phyloP scores from a whole-genome alignment of 2,797 vertebrate genomes.

The Champsocephalus esox region DNA sequence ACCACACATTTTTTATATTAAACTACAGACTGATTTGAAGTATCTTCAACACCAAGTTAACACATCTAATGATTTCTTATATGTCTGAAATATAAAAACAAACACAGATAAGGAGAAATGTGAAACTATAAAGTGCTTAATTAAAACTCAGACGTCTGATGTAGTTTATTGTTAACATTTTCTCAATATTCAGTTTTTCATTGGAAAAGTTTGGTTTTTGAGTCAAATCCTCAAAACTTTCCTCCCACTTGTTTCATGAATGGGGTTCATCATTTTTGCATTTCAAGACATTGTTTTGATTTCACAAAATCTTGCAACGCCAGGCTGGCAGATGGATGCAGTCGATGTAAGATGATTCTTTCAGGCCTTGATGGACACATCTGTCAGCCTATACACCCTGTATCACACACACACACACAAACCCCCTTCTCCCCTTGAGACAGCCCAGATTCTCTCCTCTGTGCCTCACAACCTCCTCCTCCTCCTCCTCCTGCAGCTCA shows the following conservation, averaged over 20 bases:
- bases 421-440: conserved; percentile 16
- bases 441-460: conserved; percentile 22
- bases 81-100: background rate
- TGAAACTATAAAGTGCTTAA: background rate
- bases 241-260: background rate
- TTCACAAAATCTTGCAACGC: conserved; percentile 16
- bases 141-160: background rate
- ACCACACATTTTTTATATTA: background rate
- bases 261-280: background rate
- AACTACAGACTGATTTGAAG: background rate
- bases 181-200: background rate
- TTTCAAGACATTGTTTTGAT: conserved; percentile 28
- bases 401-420: conserved; percentile 30
- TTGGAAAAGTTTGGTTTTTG: background rate
- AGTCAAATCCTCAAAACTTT: background rate
- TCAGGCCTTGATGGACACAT: conserved; percentile 68
- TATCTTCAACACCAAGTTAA: background rate
- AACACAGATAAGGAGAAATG: background rate
- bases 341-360: conserved; percentile 71
- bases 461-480: conserved; percentile 44
- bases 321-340: conserved; percentile 68
- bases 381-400: conserved; percentile 56
- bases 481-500: conserved; percentile 44
- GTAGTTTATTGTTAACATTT: background rate
- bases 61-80: too few relatives aligned